These are phyloP conservation scores for Coelopa frigida DNA, from an alignment of 1,140 invertebrate genomes.

Conservation along the genomic window DNA sequence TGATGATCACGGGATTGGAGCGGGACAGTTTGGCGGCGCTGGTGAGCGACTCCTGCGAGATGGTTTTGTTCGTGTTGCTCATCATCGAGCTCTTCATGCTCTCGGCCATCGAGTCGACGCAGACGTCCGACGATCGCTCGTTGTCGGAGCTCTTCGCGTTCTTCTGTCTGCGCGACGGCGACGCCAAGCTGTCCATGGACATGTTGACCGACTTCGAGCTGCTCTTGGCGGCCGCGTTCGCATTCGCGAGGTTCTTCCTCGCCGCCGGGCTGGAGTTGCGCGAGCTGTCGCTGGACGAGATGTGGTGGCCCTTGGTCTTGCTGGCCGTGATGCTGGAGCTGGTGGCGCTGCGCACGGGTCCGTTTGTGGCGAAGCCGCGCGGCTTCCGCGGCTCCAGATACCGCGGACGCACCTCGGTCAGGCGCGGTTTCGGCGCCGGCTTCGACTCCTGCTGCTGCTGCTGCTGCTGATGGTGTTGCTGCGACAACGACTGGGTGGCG, in stretches of 20 bases:
- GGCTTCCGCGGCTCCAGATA: slow-evolving; percentile 49
- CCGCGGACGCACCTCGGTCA: slow-evolving; percentile 49
- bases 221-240: slow-evolving; percentile 17
- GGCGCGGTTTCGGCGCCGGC: slow-evolving; percentile 14
- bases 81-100: slow-evolving; percentile 45
- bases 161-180: slow-evolving; percentile 28
- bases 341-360: slow-evolving; percentile 47
- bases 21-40: slow-evolving; percentile 15
- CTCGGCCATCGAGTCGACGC: slow-evolving; percentile 50
- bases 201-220: slow-evolving; percentile 47
- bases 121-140: slow-evolving; percentile 46
- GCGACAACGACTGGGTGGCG: slow-evolving; percentile 11
- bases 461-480: slow-evolving; percentile 12
- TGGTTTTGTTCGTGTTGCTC: slow-evolving; percentile 45
- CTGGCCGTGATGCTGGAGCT: slow-evolving; percentile 49
- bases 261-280: slow-evolving; percentile 62
- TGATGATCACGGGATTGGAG: slow-evolving; percentile 14
- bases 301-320: slow-evolving; percentile 30
- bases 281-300: slow-evolving; percentile 45
- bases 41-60: slow-evolving; percentile 40
- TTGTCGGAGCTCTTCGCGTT: slow-evolving; percentile 7
- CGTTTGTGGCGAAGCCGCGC: slow-evolving; percentile 38
- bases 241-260: slow-evolving; percentile 46
- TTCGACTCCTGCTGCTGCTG: slow-evolving; percentile 10
- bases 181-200: slow-evolving; percentile 50